Evolutionary conservation across 2,888 invertebrate species (phyloP), one percentile per base, ranked within the genome.

Genomic region (Melipona bicolor): DNA sequence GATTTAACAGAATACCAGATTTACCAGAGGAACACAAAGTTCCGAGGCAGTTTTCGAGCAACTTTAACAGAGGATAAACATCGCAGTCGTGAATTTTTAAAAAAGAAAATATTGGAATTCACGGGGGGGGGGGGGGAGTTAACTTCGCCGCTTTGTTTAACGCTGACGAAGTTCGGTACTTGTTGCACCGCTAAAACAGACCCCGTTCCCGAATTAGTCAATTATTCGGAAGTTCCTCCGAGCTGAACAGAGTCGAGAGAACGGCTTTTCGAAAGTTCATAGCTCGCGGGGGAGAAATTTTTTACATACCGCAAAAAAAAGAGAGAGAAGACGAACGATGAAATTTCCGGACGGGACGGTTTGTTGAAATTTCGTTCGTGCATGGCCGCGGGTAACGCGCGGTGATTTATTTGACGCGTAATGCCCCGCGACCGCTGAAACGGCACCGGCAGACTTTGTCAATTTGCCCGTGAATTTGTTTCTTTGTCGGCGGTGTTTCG

Each of bases 401-500:
- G 17, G 19, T 50, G n/a, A 72, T 56, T 65, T 56, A 49, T 65
- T 43, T 32, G 21, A 21, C 27, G 65, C 43, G 56, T 54, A 52
- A 73, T 67, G 43, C 36, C 36, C 9, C 9, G 36, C 9, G 36
- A 36, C 36, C 36, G 36, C 36, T 36, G 36, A 9, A 76, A 54
- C 69, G 61, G 61, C 36, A 61, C 43, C 43, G 19, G 9, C 36
- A 64, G 27, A 59, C 27, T 56, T 70, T 49, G 50, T 74, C 56
- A 59, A 67, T 77, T 67, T 70, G 65, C 50, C 32, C 1, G 32
- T n/a, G 13, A 52, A 36, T 62, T 27, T 67, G 62, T 67, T 69
- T 79, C 71, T 54, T 62, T 50, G 54, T 65, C n/a, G 67, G 27
- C 68, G 70, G 32, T 4, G 32, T 64, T 43, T 32, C 52, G 56